Conservation (phyloP, 2,113 vertebrate genomes). For the Otus sunia region DNA sequence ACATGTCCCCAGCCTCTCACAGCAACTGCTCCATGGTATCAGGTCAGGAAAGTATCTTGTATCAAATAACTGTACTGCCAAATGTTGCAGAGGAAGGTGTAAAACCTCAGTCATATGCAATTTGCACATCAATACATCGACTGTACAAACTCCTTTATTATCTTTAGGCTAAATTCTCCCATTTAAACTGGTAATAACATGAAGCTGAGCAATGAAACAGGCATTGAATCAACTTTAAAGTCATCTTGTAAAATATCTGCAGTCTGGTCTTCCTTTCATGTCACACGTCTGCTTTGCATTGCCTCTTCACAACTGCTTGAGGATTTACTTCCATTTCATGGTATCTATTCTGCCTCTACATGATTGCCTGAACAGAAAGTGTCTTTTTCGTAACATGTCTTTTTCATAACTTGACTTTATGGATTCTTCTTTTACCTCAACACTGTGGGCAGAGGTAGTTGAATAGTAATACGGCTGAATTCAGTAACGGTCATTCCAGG, state of each 20-base stretch:
- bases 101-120: background rate
- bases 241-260: background rate
- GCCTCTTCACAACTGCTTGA: background rate
- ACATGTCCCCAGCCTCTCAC: slow-evolving; percentile 23
- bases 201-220: background rate
- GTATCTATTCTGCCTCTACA: background rate
- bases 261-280: background rate
- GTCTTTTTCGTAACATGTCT: background rate
- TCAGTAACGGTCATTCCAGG: background rate
- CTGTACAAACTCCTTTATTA: background rate
- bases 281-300: background rate
- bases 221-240: background rate
- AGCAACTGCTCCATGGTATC: slow-evolving; percentile 11
- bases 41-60: slow-evolving; percentile 2
- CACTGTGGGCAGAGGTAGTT: background rate
- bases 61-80: background rate
- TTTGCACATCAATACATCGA: background rate
- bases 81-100: background rate
- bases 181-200: background rate
- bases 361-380: background rate
- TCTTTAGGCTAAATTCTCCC: background rate
- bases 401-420: background rate
- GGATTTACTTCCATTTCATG: background rate
- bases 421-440: background rate
- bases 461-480: background rate